Conservation (phyloP, 2,888 invertebrate genomes). For the Slavum lentiscoides region DNA sequence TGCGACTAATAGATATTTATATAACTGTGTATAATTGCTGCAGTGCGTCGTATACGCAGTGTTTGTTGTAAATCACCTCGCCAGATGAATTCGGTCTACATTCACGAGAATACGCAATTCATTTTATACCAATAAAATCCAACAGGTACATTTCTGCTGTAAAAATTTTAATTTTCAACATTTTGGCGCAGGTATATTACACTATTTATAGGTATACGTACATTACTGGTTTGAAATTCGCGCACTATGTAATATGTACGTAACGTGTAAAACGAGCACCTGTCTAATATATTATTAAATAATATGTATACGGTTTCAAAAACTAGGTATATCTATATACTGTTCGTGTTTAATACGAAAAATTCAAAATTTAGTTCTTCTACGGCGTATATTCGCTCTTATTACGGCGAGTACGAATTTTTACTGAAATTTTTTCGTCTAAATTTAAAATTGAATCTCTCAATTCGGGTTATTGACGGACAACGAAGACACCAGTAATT, state of each 20-base stretch:
- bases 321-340: too few species aligned
- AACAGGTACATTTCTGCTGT: not conserved
- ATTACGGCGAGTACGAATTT: not conserved
- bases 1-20: too few species aligned
- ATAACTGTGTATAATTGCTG: too few species aligned
- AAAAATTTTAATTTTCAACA: not conserved
- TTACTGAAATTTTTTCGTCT: not conserved
- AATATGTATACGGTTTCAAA: too few species aligned
- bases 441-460: not conserved
- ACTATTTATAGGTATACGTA: not conserved
- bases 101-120: not conserved
- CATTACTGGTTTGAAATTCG: not conserved
- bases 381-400: not conserved
- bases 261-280: not conserved
- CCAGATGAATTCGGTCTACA: too few species aligned
- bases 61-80: too few species aligned
- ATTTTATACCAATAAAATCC: not conserved
- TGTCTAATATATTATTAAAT: too few species aligned
- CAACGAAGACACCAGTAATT: not conserved
- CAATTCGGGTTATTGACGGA: not conserved
- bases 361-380: too few species aligned
- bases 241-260: not conserved
- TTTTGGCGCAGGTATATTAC: not conserved
- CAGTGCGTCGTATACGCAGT: too few species aligned
- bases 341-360: too few species aligned